Evolutionary conservation across 2,888 invertebrate species (phyloP).

Genomic region (Charanyca ferruginea): DNA sequence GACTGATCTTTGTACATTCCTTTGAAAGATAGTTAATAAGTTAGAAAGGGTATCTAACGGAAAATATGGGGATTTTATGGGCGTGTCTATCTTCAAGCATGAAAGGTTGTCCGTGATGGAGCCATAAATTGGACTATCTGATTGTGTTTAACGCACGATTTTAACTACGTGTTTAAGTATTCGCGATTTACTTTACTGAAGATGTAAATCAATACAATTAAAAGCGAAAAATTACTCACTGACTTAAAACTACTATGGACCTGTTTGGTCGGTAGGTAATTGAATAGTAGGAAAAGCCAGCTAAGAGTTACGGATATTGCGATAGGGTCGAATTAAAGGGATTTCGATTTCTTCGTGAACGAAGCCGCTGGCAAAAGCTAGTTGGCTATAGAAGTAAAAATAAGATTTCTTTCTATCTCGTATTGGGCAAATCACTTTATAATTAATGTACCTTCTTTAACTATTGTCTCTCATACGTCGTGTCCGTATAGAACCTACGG

Average conservation of each 20-base stretch:
- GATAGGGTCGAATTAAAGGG: no score
- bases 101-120: not conserved
- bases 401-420: not conserved
- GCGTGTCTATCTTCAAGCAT: not conserved
- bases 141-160: not conserved
- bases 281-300: no score
- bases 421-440: not conserved
- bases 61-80: not conserved
- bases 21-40: not conserved
- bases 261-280: no score
- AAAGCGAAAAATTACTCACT: no score
- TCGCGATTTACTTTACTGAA: not conserved
- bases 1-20: conserved; percentile 20
- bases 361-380: no score
- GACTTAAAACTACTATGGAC: no score
- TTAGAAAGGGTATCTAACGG: not conserved
- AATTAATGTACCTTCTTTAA: not conserved
- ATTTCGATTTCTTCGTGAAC: no score
- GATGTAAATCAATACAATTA: no score
- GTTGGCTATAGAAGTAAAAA: no score
- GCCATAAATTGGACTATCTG: not conserved
- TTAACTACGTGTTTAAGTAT: not conserved
- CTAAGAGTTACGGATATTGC: no score
- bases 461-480: not conserved
- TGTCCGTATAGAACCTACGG: not conserved